Evolutionary conservation across 2,113 vertebrate species (phyloP).

Genomic region (Glaucidium brasilianum): DNA sequence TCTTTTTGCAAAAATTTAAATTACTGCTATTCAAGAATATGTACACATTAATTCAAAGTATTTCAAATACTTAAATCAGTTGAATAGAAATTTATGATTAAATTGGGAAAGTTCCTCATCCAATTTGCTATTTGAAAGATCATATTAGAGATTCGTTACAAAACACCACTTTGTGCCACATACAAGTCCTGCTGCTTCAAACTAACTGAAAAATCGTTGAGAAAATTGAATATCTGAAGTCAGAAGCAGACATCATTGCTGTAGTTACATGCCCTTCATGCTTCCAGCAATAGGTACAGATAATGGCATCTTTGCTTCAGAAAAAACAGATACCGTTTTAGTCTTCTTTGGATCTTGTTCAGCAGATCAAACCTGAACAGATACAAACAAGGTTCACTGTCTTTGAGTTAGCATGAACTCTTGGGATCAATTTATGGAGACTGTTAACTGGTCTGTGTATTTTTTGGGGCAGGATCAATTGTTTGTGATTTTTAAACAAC

Average conservation of each 20-base stretch:
- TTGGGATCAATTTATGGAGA: neutral
- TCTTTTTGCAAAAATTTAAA: neutral
- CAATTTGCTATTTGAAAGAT: neutral
- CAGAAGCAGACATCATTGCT: neutral
- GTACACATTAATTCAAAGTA: neutral
- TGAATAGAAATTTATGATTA: neutral
- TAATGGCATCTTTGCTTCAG: neutral
- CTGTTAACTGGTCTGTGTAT: neutral
- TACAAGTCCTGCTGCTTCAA: neutral
- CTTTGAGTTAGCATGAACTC: neutral
- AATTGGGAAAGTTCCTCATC: neutral
- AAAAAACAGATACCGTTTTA: neutral
- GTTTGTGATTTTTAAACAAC: neutral
- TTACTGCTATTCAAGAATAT: neutral
- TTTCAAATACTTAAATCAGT: neutral
- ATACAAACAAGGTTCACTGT: neutral
- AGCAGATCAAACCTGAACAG: neutral
- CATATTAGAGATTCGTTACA: neutral
- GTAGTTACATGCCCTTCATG: neutral
- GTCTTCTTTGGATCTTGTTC: neutral
- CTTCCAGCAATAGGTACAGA: neutral
- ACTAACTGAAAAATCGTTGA: neutral
- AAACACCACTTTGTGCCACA: neutral
- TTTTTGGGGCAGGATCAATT: neutral
- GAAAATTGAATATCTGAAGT: neutral